Evolutionary conservation across 37 sponge, comb jelly and placozoan genomes (phyloP).

Genomic region (Halisarca cf. caerulea): DNA sequence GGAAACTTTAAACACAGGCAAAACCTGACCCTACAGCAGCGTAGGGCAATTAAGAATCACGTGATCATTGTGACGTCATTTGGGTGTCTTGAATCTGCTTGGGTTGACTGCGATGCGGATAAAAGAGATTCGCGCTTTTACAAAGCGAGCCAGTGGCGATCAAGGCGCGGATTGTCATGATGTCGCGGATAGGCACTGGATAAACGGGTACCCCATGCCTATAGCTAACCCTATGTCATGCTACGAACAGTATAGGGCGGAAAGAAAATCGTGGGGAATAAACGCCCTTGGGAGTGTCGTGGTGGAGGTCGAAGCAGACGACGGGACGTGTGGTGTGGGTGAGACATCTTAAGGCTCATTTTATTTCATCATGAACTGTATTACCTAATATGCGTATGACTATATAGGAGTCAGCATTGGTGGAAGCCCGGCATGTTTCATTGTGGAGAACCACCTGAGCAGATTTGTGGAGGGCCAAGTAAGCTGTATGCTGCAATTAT

Average conservation of each 20-base stretch:
- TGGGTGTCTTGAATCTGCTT: too few relatives aligned
- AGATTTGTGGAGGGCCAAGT: conserved; percentile 86
- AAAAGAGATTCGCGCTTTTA: conserved; percentile 76
- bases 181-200: conserved; percentile 88
- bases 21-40: conserved; percentile 45
- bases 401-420: conserved; percentile 80
- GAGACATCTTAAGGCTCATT: neutral
- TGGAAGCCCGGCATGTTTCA: conserved; percentile 83
- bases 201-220: conserved; percentile 79
- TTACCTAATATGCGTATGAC: too few relatives aligned
- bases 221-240: conserved; percentile 84
- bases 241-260: conserved; percentile 60
- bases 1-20: conserved; percentile 63
- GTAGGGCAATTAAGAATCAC: neutral
- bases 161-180: conserved; percentile 87
- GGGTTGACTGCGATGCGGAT: conserved; percentile 25
- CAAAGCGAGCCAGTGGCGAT: conserved; percentile 28
- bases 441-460: conserved; percentile 83
- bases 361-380: too few relatives aligned
- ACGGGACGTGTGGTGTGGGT: conserved; percentile 85
- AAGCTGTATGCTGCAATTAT: neutral
- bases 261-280: conserved; percentile 86
- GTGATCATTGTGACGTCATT: neutral
- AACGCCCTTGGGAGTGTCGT: conserved; percentile 82
- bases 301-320: conserved; percentile 81